Conservation (phyloP, 2,888 invertebrate genomes). For the Proisotoma minuta region DNA sequence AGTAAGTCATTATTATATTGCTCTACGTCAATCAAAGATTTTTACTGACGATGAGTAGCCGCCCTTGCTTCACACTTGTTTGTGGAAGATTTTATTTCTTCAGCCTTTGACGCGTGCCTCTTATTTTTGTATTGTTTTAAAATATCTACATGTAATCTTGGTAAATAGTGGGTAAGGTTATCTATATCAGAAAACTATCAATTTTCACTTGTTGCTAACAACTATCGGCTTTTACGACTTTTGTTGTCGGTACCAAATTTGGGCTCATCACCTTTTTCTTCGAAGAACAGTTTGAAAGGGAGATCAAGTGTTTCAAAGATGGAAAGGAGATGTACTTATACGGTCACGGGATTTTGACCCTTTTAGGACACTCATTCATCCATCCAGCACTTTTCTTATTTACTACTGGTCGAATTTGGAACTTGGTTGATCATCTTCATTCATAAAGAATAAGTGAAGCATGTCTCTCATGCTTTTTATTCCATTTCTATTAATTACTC, state of each 20-base stretch:
- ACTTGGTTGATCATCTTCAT: constrained; percentile 10
- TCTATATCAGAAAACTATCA: not conserved
- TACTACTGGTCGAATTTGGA: not conserved
- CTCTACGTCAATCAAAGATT: not conserved
- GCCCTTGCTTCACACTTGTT: too few relatives aligned
- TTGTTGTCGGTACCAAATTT: constrained; percentile 36
- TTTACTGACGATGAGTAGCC: too few relatives aligned
- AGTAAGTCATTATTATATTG: not conserved
- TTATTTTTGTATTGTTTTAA: too few relatives aligned
- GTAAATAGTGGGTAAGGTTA: too few relatives aligned
- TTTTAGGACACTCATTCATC: not conserved
- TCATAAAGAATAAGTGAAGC: constrained; percentile 16
- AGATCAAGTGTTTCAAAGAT: constrained; percentile 13
- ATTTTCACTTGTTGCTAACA: not conserved
- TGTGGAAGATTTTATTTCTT: too few relatives aligned
- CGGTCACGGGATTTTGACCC: constrained; percentile 6
- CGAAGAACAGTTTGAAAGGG: not conserved
- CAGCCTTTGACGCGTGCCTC: too few relatives aligned
- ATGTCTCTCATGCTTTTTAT: constrained; percentile 24
- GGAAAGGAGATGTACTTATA: constrained; percentile 14
- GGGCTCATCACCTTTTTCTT: constrained; percentile 21
- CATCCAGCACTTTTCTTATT: not conserved
- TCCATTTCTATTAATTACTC: constrained; percentile 39
- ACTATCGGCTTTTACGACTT: not conserved
- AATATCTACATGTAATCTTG: too few relatives aligned